These are phyloP conservation scores for Macrotrachela quadricornifera DNA, from an alignment of 1,140 invertebrate genomes.

Conservation along the genomic window DNA sequence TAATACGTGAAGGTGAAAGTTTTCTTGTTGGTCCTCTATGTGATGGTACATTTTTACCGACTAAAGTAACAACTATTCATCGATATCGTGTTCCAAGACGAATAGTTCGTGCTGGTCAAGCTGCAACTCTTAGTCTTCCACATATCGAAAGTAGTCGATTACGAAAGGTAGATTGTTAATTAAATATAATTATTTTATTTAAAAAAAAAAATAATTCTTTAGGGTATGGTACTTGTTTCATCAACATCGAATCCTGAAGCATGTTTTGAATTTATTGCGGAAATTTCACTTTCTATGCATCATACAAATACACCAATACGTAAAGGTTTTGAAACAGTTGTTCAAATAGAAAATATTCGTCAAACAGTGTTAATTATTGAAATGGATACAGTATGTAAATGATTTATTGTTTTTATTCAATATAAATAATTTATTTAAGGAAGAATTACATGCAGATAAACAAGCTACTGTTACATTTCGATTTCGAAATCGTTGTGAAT, in stretches of 20 bases:
- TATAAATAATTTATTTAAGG: too few species aligned
- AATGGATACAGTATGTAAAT: slow-evolving; percentile 21
- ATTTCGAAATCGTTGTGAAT: too few species aligned
- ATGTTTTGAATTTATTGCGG: slow-evolving; percentile 40
- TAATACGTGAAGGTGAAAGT: slow-evolving; percentile 56
- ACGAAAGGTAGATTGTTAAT: too few species aligned
- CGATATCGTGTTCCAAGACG: slow-evolving; percentile 68
- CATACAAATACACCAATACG: slow-evolving; percentile 45
- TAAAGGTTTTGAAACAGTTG: slow-evolving; percentile 69
- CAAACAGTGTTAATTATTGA: slow-evolving; percentile 57
- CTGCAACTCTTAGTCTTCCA: slow-evolving; percentile 57
- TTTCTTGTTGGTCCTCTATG: slow-evolving; percentile 60
- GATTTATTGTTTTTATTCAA: background rate
- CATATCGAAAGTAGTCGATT: too few species aligned
- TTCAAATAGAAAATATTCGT: slow-evolving; percentile 76
- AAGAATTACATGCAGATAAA: too few species aligned
- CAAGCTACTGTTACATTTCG: too few species aligned
- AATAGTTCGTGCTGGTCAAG: slow-evolving; percentile 63
- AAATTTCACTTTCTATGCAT: slow-evolving; percentile 61
- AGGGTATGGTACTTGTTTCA: slow-evolving; percentile 29
- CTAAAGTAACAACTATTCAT: slow-evolving; percentile 60
- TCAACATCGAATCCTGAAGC: slow-evolving; percentile 17
- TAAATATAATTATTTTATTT: too few species aligned
- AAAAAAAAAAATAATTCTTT: slow-evolving; percentile 4
- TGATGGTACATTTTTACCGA: slow-evolving; percentile 54